A percentile compares a stretch with the other conserved stretches of the same genome.
phyloP scores from a whole-genome alignment of 2,888 invertebrate species.

The Drosophila pullipes region DNA sequence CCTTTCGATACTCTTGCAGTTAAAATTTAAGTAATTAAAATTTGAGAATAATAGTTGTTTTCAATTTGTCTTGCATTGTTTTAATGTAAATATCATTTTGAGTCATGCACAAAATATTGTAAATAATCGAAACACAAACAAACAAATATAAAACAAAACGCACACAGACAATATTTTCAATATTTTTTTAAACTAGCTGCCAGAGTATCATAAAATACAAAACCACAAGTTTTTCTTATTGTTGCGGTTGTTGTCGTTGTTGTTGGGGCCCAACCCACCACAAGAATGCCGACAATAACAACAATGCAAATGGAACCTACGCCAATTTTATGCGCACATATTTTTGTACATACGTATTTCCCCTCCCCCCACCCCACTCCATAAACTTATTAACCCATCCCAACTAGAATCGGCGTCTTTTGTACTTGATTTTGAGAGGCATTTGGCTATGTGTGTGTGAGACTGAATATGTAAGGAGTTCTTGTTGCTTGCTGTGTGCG shows the following conservation, averaged over 20 bases:
- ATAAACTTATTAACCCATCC: conserved; percentile 19
- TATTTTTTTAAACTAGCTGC: conserved; percentile 19
- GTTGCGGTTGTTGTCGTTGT: conserved; percentile 29
- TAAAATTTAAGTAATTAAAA: neutral
- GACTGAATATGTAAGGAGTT: neutral
- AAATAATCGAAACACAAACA: conserved; percentile 16
- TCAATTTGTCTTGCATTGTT: neutral
- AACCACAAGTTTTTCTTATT: conserved; percentile 34
- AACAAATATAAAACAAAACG: conserved; percentile 4
- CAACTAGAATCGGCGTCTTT: conserved; percentile 42
- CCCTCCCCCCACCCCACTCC: conserved; percentile 19
- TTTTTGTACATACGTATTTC: conserved; percentile 23
- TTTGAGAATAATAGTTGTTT: neutral
- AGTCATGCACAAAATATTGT: conserved; percentile 3
- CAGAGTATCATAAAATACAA: conserved; percentile 29
- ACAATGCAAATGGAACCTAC: conserved; percentile 40
- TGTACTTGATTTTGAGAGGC: conserved; percentile 68
- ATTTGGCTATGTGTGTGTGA: conserved; percentile 26
- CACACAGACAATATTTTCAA: neutral
- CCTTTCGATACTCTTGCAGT: conserved; percentile 32
- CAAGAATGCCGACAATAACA: conserved; percentile 45
- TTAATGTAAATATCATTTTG: conserved; percentile 1
- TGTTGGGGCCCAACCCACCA: conserved; percentile 45
- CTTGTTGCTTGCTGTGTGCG: neutral
- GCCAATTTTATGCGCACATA: conserved; percentile 56